These are phyloP conservation scores for Pentamera pediparva DNA, from an alignment of 53 echinoderm and acorn worm genomes.

Conservation along the genomic window DNA sequence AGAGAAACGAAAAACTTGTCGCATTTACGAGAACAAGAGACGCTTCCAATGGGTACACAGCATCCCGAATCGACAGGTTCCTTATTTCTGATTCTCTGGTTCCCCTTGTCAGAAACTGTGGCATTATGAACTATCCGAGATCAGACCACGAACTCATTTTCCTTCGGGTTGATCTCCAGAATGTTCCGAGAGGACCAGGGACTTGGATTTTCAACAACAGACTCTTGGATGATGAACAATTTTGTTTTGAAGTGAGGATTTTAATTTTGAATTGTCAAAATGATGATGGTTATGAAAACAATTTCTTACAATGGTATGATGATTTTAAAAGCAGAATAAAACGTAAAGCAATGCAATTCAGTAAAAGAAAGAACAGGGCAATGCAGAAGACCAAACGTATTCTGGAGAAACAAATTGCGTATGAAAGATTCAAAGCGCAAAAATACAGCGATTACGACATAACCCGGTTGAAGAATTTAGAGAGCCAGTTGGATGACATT, in stretches of 20 bases:
- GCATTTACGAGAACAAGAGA: too few species aligned
- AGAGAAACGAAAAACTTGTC: too few species aligned
- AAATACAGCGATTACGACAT: background rate
- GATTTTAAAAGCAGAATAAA: background rate
- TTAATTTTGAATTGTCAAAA: background rate
- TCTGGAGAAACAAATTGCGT: background rate
- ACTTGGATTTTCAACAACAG: background rate
- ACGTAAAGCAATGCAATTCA: background rate
- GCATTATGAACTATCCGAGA: background rate
- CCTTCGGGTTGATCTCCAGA: background rate
- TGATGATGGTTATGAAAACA: background rate
- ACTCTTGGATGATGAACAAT: background rate
- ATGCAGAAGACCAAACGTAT: background rate
- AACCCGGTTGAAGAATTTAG: background rate
- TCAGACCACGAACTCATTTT: background rate
- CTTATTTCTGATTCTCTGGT: too few species aligned
- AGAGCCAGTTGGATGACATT: background rate
- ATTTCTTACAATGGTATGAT: background rate
- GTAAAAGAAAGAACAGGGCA: background rate
- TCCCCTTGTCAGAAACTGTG: background rate
- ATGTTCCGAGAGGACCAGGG: background rate
- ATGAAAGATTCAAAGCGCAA: conserved; percentile 2
- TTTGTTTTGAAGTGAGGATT: background rate
- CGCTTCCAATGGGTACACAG: too few species aligned
- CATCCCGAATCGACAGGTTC: too few species aligned